Evolutionary conservation across 2,888 invertebrate species (phyloP).

Genomic region (Drosophila acutilabella): DNA sequence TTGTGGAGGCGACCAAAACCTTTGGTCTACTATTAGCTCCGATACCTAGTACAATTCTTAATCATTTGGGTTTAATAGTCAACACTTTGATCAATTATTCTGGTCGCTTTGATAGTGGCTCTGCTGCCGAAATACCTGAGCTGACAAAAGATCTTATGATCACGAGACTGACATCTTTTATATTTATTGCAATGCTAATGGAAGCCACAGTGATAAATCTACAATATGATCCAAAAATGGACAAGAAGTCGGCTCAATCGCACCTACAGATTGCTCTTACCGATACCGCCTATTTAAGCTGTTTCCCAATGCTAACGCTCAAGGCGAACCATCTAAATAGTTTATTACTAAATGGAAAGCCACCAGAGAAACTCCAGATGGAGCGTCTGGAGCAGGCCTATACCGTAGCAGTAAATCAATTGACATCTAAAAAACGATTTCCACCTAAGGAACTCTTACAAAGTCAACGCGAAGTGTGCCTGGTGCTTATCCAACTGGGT

Average conservation of each 20-base stretch:
- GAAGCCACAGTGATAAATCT: slow-evolving; percentile 45
- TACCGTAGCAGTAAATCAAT: slow-evolving; percentile 34
- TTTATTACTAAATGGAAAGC: not conserved
- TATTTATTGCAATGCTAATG: slow-evolving; percentile 69
- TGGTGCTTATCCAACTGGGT: slow-evolving; percentile 73
- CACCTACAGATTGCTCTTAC: slow-evolving; percentile 50
- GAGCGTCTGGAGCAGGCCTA: slow-evolving; percentile 39
- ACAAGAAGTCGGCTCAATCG: not conserved
- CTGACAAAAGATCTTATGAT: slow-evolving; percentile 46
- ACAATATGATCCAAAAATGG: not conserved
- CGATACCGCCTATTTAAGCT: slow-evolving; percentile 60
- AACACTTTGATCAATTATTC: slow-evolving; percentile 44
- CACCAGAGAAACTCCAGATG: slow-evolving; percentile 35
- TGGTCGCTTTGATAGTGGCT: not conserved
- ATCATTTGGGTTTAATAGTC: slow-evolving; percentile 48
- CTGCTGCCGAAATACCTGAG: not conserved
- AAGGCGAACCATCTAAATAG: slow-evolving; percentile 8
- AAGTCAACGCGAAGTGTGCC: slow-evolving; percentile 40
- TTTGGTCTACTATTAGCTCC: slow-evolving; percentile 24
- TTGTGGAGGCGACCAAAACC: slow-evolving; percentile 39
- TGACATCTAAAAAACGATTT: slow-evolving; percentile 10
- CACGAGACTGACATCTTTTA: slow-evolving; percentile 72
- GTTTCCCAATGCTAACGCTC: slow-evolving; percentile 40
- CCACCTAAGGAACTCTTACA: slow-evolving; percentile 31
- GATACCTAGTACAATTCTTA: slow-evolving; percentile 33